These are phyloP conservation scores for Eueides isabella DNA, from an alignment of 1,140 invertebrate genomes.

Conservation along the genomic window DNA sequence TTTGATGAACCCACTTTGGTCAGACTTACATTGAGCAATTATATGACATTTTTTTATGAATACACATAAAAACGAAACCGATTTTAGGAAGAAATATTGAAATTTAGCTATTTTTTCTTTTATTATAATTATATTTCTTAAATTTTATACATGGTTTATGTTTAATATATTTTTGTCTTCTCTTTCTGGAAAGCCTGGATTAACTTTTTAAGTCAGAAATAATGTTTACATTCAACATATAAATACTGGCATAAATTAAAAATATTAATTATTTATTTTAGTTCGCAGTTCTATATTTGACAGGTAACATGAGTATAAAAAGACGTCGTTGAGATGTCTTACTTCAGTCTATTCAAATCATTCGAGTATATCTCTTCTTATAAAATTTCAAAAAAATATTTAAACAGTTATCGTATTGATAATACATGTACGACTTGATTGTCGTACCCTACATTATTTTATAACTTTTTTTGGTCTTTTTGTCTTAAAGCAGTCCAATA, in stretches of 20 bases:
- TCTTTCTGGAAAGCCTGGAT: too few relatives aligned
- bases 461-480: background rate
- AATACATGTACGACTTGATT: background rate
- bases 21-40: too few relatives aligned
- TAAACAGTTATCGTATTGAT: background rate
- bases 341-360: constrained; percentile 62
- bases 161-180: too few relatives aligned
- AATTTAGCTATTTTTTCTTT: too few relatives aligned
- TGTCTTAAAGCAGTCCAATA: background rate
- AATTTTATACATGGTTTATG: too few relatives aligned
- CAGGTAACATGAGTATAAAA: background rate
- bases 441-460: background rate
- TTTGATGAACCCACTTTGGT: too few relatives aligned
- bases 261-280: background rate
- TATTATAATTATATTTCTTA: too few relatives aligned
- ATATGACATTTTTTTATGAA: too few relatives aligned
- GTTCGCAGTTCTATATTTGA: background rate
- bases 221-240: too few relatives aligned
- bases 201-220: too few relatives aligned
- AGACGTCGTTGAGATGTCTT: background rate
- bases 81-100: too few relatives aligned
- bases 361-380: constrained; percentile 45
- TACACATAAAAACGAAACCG: too few relatives aligned
- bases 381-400: constrained; percentile 56
- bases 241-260: background rate